phyloP scores from a whole-genome alignment of 2,113 vertebrate species.

The Australoheros scitulus region DNA sequence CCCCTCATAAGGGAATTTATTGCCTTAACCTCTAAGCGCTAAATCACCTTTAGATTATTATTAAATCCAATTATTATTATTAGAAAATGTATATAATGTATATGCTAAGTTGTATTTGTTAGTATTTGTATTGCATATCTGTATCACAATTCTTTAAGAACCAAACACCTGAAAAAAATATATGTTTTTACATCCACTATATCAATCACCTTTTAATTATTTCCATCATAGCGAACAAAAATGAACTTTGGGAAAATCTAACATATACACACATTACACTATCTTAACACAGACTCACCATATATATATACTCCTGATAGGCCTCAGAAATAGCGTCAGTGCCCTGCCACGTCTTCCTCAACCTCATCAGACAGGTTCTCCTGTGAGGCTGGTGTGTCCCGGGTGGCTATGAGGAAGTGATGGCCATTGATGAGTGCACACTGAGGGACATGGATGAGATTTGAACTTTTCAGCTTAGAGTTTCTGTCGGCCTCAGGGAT shows the following conservation, averaged over 20 bases:
- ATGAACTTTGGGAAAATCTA: no score
- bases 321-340: constrained; percentile 94
- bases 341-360: constrained; percentile 85
- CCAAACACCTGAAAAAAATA: not conserved
- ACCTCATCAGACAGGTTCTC: constrained; percentile 59
- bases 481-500: constrained; percentile 25
- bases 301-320: constrained; percentile 93
- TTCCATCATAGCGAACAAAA: not conserved
- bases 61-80: no score
- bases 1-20: no score
- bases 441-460: constrained; percentile 20
- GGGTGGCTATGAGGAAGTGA: constrained; percentile 69
- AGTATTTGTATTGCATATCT: not conserved
- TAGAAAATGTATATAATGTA: no score
- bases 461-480: constrained; percentile 50
- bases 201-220: not conserved
- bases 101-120: no score
- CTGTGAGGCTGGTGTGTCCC: constrained; percentile 40
- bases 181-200: not conserved
- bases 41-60: no score
- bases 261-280: no score
- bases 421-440: constrained; percentile 80
- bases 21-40: no score
- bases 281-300: constrained; percentile 76
- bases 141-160: not conserved